phyloP scores from a whole-genome alignment of 1,140 invertebrate genomes.

The Adoxophyes honmai region DNA sequence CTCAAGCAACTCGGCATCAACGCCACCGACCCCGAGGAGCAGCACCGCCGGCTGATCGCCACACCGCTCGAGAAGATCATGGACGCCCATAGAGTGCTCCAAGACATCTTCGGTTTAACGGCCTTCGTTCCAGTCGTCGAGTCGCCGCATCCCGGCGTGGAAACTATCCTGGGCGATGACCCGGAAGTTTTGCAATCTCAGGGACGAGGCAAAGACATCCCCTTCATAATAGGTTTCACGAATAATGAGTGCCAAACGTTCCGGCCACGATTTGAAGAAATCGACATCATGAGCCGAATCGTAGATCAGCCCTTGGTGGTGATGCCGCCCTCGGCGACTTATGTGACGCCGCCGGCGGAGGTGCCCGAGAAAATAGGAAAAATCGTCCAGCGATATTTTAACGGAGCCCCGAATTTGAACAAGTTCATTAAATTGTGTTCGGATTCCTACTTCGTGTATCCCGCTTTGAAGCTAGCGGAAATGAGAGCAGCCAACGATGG shows the following conservation, averaged over 20 bases:
- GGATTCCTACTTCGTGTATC: constrained; percentile 48
- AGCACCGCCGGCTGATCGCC: constrained; percentile 39
- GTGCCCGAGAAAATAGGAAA: constrained; percentile 28
- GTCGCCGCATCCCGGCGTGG: constrained; percentile 37
- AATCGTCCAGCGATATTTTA: constrained; percentile 41
- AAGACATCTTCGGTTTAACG: constrained; percentile 41
- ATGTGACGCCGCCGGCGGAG: constrained; percentile 24
- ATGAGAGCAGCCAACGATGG: constrained; percentile 26
- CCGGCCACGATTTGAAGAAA: constrained; percentile 38
- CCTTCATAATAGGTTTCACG: constrained; percentile 54
- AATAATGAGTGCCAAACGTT: constrained; percentile 51
- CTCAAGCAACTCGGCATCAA: constrained; percentile 40
- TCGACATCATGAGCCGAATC: constrained; percentile 42
- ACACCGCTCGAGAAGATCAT: constrained; percentile 45
- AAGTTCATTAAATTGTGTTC: constrained; percentile 41
- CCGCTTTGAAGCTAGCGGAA: constrained; percentile 45
- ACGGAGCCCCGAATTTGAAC: constrained; percentile 35
- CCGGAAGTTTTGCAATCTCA: constrained; percentile 41
- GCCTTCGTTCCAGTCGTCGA: constrained; percentile 56
- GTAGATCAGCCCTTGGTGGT: constrained; percentile 34
- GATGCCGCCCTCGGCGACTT: constrained; percentile 34
- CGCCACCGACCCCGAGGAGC: constrained; percentile 37
- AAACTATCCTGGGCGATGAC: constrained; percentile 48
- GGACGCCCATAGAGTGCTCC: constrained; percentile 35
- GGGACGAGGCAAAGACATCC: constrained; percentile 45